Evolutionary conservation across 2,113 vertebrate genomes (phyloP).

Genomic region (Phaethon lepturus): DNA sequence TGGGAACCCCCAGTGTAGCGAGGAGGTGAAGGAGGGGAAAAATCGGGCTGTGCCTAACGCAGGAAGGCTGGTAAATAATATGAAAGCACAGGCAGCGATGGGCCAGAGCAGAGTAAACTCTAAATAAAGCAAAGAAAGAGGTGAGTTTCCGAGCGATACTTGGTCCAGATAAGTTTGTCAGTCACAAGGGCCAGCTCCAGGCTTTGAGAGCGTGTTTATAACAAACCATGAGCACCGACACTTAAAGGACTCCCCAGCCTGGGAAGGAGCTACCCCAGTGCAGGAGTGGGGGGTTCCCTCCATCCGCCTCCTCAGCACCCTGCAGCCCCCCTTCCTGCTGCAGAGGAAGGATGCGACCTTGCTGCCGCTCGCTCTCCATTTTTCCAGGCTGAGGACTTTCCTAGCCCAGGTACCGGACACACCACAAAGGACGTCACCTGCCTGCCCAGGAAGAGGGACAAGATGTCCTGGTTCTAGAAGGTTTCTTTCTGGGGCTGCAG

Average conservation of each 20-base stretch:
- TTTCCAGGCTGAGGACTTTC: neutral
- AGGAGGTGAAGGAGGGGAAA: neutral
- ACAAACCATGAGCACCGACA: neutral
- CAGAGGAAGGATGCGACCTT: neutral
- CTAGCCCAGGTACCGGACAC: neutral
- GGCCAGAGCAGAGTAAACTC: neutral
- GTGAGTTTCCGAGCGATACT: neutral
- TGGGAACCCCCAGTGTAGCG: neutral
- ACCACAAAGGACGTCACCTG: neutral
- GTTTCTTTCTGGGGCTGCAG: neutral
- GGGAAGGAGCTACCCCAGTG: neutral
- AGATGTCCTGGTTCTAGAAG: neutral
- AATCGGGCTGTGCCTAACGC: neutral
- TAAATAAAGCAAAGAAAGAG: neutral
- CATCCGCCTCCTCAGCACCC: neutral
- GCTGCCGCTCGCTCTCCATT: neutral
- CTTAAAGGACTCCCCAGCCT: neutral
- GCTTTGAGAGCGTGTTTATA: neutral
- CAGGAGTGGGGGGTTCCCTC: fast-evolving
- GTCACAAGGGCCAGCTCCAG: neutral
- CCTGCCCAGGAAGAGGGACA: neutral
- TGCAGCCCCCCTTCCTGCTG: neutral
- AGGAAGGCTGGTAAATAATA: neutral
- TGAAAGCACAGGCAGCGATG: neutral
- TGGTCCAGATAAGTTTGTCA: neutral